Evolutionary conservation across 2,113 vertebrate species (phyloP).

Genomic region (Sialia sialis): DNA sequence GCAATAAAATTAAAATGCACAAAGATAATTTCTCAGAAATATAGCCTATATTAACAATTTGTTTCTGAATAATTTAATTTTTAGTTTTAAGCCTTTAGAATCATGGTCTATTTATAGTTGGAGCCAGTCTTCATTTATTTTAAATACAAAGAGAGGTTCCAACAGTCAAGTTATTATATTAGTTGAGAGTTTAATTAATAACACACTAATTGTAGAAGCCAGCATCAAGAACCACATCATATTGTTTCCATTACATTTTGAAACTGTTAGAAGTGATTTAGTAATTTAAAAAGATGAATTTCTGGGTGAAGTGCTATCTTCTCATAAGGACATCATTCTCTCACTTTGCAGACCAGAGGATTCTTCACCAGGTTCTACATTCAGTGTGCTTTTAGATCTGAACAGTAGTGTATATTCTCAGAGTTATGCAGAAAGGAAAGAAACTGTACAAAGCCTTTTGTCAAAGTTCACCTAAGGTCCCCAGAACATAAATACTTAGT

Average conservation of each 20-base stretch:
- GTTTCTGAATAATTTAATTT: conserved; percentile 58
- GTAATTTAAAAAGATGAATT: conserved; percentile 51
- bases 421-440: not conserved
- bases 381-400: not conserved
- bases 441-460: not conserved
- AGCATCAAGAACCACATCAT: conserved; percentile 63
- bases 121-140: conserved; percentile 65
- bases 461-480: not conserved
- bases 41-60: conserved; percentile 38
- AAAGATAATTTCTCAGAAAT: not conserved
- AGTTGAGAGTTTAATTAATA: conserved; percentile 77
- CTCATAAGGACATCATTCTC: not conserved
- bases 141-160: conserved; percentile 71
- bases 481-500: not conserved
- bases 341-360: not conserved
- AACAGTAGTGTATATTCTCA: not conserved
- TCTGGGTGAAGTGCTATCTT: conserved; percentile 32
- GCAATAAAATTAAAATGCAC: not conserved
- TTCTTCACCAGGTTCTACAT: not conserved
- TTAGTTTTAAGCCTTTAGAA: conserved; percentile 41
- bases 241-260: conserved; percentile 71
- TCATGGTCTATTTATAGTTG: conserved; percentile 66
- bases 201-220: conserved; percentile 68
- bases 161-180: conserved; percentile 70
- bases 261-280: conserved; percentile 69